Conservation (phyloP, 2,797 vertebrate species). For the Chloroceryle amazona region DNA sequence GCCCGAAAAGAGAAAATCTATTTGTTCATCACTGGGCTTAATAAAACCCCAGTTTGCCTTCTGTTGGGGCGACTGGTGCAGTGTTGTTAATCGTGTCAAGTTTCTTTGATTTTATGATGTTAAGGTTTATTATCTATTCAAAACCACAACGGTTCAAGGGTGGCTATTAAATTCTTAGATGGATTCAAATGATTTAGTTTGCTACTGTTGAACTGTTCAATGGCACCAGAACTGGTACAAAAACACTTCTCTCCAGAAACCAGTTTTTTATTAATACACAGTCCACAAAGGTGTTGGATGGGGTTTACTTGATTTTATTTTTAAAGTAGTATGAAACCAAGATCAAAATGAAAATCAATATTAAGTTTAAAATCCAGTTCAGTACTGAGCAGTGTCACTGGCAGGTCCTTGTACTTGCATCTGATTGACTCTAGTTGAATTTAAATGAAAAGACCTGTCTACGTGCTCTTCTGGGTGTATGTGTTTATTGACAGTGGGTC, state of each 20-base stretch:
- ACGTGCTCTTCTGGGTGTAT: neutral
- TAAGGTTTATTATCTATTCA: neutral
- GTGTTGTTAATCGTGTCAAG: neutral
- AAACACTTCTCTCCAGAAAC: neutral
- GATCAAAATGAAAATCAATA: neutral
- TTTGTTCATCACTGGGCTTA: constrained; percentile 11
- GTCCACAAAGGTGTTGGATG: too few species aligned
- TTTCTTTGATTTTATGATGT: neutral
- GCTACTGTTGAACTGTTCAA: neutral
- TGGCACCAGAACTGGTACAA: neutral
- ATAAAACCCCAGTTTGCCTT: constrained; percentile 8
- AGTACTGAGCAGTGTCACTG: neutral
- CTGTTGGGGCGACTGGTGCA: neutral
- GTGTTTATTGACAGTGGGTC: neutral
- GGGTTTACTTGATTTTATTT: neutral
- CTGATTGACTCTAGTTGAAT: neutral
- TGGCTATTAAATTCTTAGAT: neutral
- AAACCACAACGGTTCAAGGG: neutral
- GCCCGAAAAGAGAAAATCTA: neutral
- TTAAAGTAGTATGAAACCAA: accelerated
- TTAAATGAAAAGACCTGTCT: neutral
- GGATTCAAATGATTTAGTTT: neutral
- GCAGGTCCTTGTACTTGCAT: neutral
- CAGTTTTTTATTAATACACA: neutral
- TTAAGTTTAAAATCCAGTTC: neutral